These are phyloP conservation scores for Acropora tenuis DNA, from an alignment of 64 coral and sea anemone genomes.

Conservation along the genomic window DNA sequence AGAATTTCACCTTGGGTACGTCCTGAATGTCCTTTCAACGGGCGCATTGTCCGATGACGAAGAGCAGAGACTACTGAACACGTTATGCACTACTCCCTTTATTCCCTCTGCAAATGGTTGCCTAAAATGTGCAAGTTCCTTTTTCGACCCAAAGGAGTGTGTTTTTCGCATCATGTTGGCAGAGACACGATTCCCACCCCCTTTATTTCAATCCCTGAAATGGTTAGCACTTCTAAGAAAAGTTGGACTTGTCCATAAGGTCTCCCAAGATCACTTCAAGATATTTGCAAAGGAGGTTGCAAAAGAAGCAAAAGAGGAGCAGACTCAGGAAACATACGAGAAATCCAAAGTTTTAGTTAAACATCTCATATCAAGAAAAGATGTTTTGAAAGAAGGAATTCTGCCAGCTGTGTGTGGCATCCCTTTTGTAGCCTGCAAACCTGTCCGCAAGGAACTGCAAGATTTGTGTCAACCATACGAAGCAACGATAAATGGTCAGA, in stretches of 20 bases:
- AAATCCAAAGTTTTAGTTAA: slow-evolving; percentile 35
- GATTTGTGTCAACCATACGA: background rate
- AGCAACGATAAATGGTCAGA: background rate
- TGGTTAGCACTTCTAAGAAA: slow-evolving; percentile 27
- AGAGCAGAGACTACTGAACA: background rate
- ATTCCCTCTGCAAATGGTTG: background rate
- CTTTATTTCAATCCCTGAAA: background rate
- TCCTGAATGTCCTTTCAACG: background rate
- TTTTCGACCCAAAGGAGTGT: slow-evolving; percentile 19
- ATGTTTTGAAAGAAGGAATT: background rate
- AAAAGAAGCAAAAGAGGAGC: background rate
- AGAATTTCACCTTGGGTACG: slow-evolving; percentile 14
- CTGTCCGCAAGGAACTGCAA: background rate
- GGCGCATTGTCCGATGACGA: background rate
- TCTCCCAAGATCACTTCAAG: background rate
- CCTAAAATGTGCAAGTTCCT: background rate
- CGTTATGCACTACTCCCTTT: background rate
- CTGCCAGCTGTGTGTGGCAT: slow-evolving; percentile 11
- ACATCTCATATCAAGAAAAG: background rate
- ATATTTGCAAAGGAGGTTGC: slow-evolving; percentile 29
- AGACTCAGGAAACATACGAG: background rate
- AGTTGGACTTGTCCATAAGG: slow-evolving; percentile 33
- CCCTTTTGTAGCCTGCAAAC: slow-evolving; percentile 17
- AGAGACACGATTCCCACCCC: background rate
- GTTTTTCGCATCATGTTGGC: slow-evolving; percentile 41